Conservation (phyloP, 1,140 invertebrate species). For the Araneus ventricosus region DNA sequence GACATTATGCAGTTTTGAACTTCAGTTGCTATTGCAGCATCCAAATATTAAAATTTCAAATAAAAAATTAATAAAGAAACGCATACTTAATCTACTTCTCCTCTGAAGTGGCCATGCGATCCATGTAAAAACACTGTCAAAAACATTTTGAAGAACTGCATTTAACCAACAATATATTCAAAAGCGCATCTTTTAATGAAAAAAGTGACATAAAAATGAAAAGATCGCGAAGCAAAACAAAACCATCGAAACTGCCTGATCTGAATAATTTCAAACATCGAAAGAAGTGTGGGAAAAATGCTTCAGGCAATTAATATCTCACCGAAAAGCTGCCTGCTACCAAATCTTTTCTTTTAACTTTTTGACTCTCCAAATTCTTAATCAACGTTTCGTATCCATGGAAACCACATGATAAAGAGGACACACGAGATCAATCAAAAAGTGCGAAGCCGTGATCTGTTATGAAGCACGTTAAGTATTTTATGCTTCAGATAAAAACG, state of each 20-base stretch:
- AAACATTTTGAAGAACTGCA: background rate
- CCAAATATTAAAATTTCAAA: too few species aligned
- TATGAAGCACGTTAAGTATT: slow-evolving; percentile 58
- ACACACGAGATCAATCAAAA: slow-evolving; percentile 52
- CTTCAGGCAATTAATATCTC: slow-evolving; percentile 7
- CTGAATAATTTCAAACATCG: slow-evolving; percentile 35
- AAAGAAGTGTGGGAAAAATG: slow-evolving; percentile 28
- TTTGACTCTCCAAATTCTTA: slow-evolving; percentile 49
- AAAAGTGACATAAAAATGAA: background rate
- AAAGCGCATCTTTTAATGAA: background rate
- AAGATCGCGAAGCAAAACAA: background rate
- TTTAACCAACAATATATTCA: background rate
- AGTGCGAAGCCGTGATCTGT: slow-evolving; percentile 41
- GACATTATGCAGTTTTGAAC: too few species aligned
- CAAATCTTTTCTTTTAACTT: slow-evolving; percentile 43
- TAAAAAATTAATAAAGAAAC: too few species aligned
- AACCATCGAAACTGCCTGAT: background rate
- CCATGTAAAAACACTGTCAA: too few species aligned
- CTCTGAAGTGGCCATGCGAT: too few species aligned
- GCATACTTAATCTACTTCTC: too few species aligned
- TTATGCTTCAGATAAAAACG: slow-evolving; percentile 33
- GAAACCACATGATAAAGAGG: slow-evolving; percentile 32
- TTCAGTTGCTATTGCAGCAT: too few species aligned
- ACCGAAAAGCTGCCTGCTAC: background rate
- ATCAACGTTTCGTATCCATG: slow-evolving; percentile 52